A percentile compares a stretch with the other conserved stretches of the same genome.
Conservation (phyloP, 2,888 invertebrate species). For the Leptopilina drosophilae region DNA sequence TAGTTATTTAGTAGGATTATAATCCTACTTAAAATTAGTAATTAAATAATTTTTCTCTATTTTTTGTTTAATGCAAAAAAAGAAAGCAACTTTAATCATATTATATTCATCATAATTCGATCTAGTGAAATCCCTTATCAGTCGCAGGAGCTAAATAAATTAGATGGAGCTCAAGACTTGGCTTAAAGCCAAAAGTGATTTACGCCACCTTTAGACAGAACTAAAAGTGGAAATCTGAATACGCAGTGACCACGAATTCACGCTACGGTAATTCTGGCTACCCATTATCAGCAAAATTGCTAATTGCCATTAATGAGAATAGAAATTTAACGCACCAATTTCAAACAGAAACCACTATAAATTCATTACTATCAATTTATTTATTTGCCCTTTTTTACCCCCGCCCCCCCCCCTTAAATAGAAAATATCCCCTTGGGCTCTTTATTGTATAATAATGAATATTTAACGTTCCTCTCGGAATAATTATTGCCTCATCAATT, state of each 20-base stretch:
- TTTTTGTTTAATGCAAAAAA: not conserved
- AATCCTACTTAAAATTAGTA: no score
- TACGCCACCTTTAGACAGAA: conserved; percentile 22
- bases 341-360: not conserved
- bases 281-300: conserved; percentile 25
- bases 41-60: not conserved
- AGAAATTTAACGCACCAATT: not conserved
- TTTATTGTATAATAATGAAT: not conserved
- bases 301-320: conserved; percentile 27
- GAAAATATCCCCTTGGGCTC: not conserved
- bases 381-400: not conserved
- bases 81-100: not conserved
- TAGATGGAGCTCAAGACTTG: conserved; percentile 17
- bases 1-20: no score
- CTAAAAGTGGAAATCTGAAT: conserved; percentile 36
- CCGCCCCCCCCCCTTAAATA: not conserved
- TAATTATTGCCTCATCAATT: not conserved
- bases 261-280: conserved; percentile 28
- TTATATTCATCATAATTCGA: conserved; percentile 20
- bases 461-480: not conserved
- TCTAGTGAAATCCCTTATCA: conserved; percentile 17
- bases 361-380: not conserved
- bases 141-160: conserved; percentile 37
- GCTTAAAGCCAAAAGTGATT: conserved; percentile 35
- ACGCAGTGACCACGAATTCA: conserved; percentile 32